A percentile compares a stretch with the other conserved stretches of the same genome.
Evolutionary conservation across 2,888 invertebrate genomes (phyloP).

Genomic region (Pristionchus entomophagus): DNA sequence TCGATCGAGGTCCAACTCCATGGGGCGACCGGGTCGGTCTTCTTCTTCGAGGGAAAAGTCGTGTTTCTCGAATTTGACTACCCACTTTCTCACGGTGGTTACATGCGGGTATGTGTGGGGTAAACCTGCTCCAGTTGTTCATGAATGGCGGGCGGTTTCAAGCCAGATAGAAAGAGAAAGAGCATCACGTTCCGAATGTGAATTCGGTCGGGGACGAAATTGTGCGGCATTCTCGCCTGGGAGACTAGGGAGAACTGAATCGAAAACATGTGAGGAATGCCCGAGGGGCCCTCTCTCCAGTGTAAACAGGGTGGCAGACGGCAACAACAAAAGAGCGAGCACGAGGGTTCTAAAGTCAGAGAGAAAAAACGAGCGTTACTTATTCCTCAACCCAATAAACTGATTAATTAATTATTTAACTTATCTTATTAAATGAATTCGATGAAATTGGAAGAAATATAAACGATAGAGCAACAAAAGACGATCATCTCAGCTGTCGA

Average conservation of each 20-base stretch:
- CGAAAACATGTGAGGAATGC: neutral
- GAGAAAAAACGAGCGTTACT: too few species aligned
- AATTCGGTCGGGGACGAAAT: neutral
- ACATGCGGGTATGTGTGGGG: neutral
- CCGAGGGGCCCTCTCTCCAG: neutral
- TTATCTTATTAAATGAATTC: too few species aligned
- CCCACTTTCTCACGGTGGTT: neutral
- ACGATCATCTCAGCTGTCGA: too few species aligned
- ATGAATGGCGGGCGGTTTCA: neutral
- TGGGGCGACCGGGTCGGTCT: neutral
- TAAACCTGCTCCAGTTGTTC: neutral
- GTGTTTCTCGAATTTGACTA: neutral
- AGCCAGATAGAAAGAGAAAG: neutral
- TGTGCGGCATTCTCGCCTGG: neutral
- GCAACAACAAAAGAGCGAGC: neutral
- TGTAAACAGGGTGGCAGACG: neutral
- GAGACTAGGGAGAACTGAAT: neutral
- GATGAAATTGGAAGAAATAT: too few species aligned
- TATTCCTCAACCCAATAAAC: too few species aligned
- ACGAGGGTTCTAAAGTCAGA: too few species aligned
- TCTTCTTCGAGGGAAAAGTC: neutral
- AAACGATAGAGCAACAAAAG: too few species aligned
- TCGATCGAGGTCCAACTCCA: neutral
- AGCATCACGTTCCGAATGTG: slow-evolving; percentile 9
- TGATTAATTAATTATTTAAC: too few species aligned